Percentiles rank a stretch among this genome's conserved stretches.
Conservation (phyloP, 2,888 invertebrate genomes). For the Spilarctia lutea region DNA sequence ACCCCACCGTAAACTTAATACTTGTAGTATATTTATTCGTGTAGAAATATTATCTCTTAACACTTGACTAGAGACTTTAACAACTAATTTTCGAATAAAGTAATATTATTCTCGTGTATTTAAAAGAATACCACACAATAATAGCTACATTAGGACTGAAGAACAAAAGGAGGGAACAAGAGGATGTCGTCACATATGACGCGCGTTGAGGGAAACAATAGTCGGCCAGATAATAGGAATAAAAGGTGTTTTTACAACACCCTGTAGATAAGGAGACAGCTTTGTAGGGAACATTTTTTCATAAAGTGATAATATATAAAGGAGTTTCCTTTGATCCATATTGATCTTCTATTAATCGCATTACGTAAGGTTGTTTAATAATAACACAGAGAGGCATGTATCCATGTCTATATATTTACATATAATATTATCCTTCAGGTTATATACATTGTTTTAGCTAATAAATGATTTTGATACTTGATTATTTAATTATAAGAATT, state of each 20-base stretch:
- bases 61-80: constrained; percentile 5
- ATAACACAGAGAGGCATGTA: not conserved
- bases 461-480: not conserved
- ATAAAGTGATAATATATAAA: constrained; percentile 26
- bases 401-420: not conserved
- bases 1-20: not conserved
- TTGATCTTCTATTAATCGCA: constrained; percentile 17
- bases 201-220: constrained; percentile 67
- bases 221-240: constrained; percentile 65
- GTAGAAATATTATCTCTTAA: constrained; percentile 3
- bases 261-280: constrained; percentile 29
- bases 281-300: constrained; percentile 29
- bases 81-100: not conserved
- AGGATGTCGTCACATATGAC: constrained; percentile 50
- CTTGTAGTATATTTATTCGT: not conserved
- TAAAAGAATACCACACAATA: constrained; percentile 17
- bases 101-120: constrained; percentile 1
- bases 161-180: constrained; percentile 19
- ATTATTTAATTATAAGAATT: not conserved
- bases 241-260: constrained; percentile 55
- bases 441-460: not conserved
- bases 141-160: constrained; percentile 14
- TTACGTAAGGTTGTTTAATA: constrained; percentile 12
- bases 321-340: constrained; percentile 21
- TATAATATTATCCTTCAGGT: not conserved